Conservation (phyloP, 2,797 vertebrate species). For the Myotis pilosus region DNA sequence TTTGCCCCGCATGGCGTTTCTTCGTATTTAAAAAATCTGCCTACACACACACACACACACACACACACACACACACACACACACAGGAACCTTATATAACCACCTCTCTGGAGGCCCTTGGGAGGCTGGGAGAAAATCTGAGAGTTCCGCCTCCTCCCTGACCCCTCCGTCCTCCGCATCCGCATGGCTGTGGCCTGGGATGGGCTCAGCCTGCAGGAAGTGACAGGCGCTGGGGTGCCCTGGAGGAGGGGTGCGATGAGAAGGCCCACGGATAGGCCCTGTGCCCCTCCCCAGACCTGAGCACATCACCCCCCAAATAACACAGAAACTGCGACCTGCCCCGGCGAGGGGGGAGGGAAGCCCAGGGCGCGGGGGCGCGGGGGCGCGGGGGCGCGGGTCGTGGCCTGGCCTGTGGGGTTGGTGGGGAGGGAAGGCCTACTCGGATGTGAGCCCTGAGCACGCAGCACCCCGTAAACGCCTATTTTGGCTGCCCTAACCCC, state of each 20-base stretch:
- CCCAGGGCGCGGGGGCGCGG: too few relatives aligned
- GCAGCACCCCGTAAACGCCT: fast-evolving
- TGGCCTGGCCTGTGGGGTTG: not conserved
- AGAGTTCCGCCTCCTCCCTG: not conserved
- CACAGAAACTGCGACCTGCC: not conserved
- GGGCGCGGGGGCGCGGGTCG: not conserved
- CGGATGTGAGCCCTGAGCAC: not conserved
- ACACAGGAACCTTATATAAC: not conserved
- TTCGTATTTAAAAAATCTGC: not conserved
- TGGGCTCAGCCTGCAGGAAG: not conserved
- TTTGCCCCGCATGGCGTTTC: not conserved
- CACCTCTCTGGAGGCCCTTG: constrained; percentile 5
- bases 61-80: too few relatives aligned
- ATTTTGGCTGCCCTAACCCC: not conserved
- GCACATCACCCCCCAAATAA: too few relatives aligned
- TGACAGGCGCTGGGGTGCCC: not conserved
- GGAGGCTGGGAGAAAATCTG: constrained; percentile 1
- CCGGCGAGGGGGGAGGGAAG: too few relatives aligned
- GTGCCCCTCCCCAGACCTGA: not conserved
- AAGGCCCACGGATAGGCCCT: not conserved
- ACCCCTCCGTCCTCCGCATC: not conserved
- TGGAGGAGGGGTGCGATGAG: not conserved
- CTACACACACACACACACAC: not conserved
- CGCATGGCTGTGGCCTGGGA: not conserved
- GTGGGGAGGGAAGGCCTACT: not conserved